Conservation (phyloP, 1,140 invertebrate genomes). For the Matsumurasca onukii region DNA sequence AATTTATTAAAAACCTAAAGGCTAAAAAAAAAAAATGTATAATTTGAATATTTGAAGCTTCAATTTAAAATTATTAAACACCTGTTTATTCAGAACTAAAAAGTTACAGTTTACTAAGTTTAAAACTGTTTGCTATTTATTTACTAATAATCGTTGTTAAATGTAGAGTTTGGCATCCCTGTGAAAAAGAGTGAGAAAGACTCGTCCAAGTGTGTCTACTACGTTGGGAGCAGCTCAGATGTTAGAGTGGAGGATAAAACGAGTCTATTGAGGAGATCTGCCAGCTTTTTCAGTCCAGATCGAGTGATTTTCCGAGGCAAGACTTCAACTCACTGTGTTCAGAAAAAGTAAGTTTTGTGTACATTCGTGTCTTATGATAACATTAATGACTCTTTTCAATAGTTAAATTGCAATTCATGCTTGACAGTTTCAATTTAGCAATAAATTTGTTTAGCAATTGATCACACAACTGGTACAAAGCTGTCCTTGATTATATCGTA, state of each 20-base stretch:
- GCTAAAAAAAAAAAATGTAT: too few relatives aligned
- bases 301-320: conserved; percentile 39
- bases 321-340: conserved; percentile 37
- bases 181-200: conserved; percentile 42
- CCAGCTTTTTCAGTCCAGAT: conserved; percentile 37
- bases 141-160: too few relatives aligned
- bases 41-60: too few relatives aligned
- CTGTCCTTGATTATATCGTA: too few relatives aligned
- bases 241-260: conserved; percentile 27
- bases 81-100: too few relatives aligned
- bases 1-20: too few relatives aligned
- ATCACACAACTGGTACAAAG: not conserved
- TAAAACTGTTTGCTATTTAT: too few relatives aligned
- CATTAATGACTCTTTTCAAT: too few relatives aligned
- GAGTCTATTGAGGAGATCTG: conserved; percentile 33
- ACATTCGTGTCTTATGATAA: conserved; percentile 11
- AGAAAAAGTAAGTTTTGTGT: conserved; percentile 7
- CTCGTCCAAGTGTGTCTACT: conserved; percentile 41
- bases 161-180: conserved; percentile 54
- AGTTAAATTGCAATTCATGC: too few relatives aligned
- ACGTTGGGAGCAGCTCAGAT: conserved; percentile 33
- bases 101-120: too few relatives aligned
- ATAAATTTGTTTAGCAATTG: not conserved
- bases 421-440: too few relatives aligned
- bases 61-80: too few relatives aligned